A percentile compares a stretch with the other conserved stretches of the same genome.
Evolutionary conservation across 92 coral and sea anemone genomes (phyloP).

Genomic region (Scolanthus callimorphus): DNA sequence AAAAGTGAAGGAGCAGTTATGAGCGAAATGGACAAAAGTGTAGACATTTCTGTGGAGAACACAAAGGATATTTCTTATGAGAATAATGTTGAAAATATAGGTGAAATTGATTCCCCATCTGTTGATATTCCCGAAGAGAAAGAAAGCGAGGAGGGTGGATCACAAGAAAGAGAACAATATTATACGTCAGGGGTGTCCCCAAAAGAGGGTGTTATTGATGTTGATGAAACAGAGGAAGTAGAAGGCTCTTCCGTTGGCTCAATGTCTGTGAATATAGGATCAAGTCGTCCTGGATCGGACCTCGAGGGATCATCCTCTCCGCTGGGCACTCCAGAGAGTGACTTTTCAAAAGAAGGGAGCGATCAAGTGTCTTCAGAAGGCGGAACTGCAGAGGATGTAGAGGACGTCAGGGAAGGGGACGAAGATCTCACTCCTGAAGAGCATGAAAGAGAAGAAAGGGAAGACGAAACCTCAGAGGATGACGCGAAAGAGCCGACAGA

Average conservation of each 20-base stretch:
- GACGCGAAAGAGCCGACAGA: no score
- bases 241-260: constrained; percentile 6
- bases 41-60: background rate
- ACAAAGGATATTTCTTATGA: no score
- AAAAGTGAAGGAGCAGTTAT: no score
- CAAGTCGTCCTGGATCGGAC: constrained; percentile 11
- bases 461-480: background rate
- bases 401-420: background rate
- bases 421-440: background rate
- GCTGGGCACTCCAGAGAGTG: constrained; percentile 1
- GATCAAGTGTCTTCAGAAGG: no score
- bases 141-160: no score
- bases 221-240: constrained; percentile 4
- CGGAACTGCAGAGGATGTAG: no score
- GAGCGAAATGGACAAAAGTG: background rate
- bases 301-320: background rate
- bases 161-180: no score
- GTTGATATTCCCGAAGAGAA: no score
- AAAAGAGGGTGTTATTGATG: background rate
- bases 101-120: no score
- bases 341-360: background rate
- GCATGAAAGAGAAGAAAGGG: background rate
- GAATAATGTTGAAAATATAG: no score
- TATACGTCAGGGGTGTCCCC: no score
- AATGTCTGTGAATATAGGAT: constrained; percentile 12